Conservation (phyloP, 2,113 vertebrate genomes). For the Marmota monax region DNA sequence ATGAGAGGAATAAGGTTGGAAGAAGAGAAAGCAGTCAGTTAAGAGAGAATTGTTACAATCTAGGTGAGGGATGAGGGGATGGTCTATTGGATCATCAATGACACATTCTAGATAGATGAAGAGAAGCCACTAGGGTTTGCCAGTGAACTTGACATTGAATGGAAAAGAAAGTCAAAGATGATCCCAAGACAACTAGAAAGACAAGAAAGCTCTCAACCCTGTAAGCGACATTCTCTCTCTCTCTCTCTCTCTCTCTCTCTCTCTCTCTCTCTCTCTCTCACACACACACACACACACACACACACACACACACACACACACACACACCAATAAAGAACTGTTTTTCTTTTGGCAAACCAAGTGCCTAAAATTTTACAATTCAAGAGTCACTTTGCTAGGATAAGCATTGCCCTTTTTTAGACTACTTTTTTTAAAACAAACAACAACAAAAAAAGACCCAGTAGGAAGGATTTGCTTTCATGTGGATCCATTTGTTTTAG, state of each 20-base stretch:
- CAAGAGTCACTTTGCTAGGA: constrained; percentile 16
- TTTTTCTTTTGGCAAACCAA: background rate
- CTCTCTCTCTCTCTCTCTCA: background rate
- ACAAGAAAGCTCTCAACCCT: background rate
- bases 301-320: background rate
- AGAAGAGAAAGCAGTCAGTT: background rate
- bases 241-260: background rate
- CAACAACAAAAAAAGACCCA: background rate
- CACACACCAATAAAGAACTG: background rate
- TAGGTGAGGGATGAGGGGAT: background rate
- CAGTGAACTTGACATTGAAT: background rate
- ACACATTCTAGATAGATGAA: background rate
- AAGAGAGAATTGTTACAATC: background rate
- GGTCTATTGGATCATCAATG: background rate
- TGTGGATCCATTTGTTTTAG: constrained; percentile 43
- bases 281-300: background rate
- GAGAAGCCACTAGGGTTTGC: background rate
- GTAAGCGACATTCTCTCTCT: background rate
- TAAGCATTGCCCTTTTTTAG: constrained; percentile 35
- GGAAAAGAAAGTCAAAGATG: background rate
- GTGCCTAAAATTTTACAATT: constrained; percentile 42
- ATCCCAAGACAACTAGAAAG: background rate
- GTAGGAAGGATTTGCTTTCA: background rate
- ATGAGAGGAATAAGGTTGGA: background rate
- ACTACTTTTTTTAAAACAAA: constrained; percentile 21